Percentiles rank a stretch among this genome's conserved stretches.
Conservation (phyloP, 1,140 invertebrate genomes). For the Drosophila ambigua region DNA sequence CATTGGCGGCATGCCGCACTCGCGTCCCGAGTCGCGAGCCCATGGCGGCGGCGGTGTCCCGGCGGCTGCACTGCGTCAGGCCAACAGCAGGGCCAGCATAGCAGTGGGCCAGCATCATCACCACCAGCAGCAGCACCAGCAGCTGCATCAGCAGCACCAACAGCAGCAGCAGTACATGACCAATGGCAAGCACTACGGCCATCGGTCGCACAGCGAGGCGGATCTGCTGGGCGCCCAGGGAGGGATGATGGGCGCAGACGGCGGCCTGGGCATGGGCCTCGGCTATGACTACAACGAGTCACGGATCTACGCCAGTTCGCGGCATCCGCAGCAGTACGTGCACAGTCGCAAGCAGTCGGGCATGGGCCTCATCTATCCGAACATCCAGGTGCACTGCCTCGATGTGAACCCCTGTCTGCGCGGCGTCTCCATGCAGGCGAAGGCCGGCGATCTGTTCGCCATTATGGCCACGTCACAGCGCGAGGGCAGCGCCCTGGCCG, state of each 20-base stretch:
- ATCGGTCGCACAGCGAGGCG: conserved; percentile 83
- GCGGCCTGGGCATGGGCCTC: conserved; percentile 45
- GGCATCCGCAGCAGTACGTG: conserved; percentile 59
- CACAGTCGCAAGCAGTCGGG: conserved; percentile 79
- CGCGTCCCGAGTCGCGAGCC: conserved; percentile 76
- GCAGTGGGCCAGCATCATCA: conserved; percentile 72
- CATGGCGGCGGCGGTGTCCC: conserved; percentile 61
- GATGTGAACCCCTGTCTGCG: conserved; percentile 86
- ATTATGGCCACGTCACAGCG: conserved; percentile 93
- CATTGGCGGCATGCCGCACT: conserved; percentile 84
- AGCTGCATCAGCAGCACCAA: conserved; percentile 57
- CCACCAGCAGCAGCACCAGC: conserved; percentile 54
- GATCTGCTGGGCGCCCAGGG: conserved; percentile 70
- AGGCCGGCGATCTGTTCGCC: conserved; percentile 94
- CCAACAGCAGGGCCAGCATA: conserved; percentile 82
- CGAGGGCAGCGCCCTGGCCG: conserved; percentile 92
- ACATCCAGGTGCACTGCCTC: conserved; percentile 88
- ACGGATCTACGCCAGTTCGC: conserved; percentile 69
- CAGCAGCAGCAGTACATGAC: conserved; percentile 63
- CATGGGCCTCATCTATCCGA: conserved; percentile 85
- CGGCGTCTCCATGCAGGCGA: conserved; percentile 91
- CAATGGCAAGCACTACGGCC: conserved; percentile 80
- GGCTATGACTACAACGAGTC: conserved; percentile 75
- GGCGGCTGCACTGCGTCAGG: conserved; percentile 72
- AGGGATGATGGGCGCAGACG: too few species aligned